A percentile compares a stretch with the other conserved stretches of the same genome.
Evolutionary conservation across 2,113 vertebrate genomes (phyloP).

Genomic region (Oryzias woworae): DNA sequence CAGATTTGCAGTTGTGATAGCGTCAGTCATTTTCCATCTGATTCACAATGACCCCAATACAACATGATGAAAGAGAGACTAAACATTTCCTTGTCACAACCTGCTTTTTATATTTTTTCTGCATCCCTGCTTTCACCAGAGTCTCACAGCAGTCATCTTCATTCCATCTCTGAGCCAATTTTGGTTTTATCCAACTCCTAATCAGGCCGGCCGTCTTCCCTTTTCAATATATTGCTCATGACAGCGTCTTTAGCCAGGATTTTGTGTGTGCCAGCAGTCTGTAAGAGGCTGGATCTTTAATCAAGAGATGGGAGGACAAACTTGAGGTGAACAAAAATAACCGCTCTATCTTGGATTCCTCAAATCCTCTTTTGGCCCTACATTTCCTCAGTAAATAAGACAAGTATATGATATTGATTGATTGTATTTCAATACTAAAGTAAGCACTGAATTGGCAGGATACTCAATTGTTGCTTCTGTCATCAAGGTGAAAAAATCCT

Average conservation of each 20-base stretch:
- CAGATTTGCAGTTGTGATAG: conserved; percentile 3
- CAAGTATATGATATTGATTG: too few species aligned
- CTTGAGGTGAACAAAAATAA: neutral
- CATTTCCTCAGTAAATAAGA: too few species aligned
- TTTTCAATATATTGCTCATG: conserved; percentile 26
- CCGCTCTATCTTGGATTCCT: too few species aligned
- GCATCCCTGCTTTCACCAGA: conserved; percentile 5
- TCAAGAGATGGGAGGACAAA: conserved; percentile 12
- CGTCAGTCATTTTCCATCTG: neutral
- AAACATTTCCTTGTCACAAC: neutral
- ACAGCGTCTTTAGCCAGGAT: conserved; percentile 10
- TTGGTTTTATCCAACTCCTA: conserved; percentile 27
- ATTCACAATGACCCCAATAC: neutral
- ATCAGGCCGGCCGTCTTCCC: conserved; percentile 8
- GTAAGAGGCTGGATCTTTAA: neutral
- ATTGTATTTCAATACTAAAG: conserved; percentile 6
- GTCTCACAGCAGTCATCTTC: neutral
- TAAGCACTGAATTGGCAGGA: conserved; percentile 7
- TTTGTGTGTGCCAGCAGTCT: conserved; percentile 1
- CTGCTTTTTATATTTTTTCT: conserved; percentile 5
- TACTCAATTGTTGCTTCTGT: conserved; percentile 30
- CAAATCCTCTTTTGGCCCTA: too few species aligned
- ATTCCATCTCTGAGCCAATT: conserved; percentile 18
- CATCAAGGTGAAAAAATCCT: conserved; percentile 42
- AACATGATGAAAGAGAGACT: conserved; percentile 1